These are phyloP conservation scores for Micoletzkya japonica DNA, from an alignment of 2,888 invertebrate genomes.

Conservation along the genomic window DNA sequence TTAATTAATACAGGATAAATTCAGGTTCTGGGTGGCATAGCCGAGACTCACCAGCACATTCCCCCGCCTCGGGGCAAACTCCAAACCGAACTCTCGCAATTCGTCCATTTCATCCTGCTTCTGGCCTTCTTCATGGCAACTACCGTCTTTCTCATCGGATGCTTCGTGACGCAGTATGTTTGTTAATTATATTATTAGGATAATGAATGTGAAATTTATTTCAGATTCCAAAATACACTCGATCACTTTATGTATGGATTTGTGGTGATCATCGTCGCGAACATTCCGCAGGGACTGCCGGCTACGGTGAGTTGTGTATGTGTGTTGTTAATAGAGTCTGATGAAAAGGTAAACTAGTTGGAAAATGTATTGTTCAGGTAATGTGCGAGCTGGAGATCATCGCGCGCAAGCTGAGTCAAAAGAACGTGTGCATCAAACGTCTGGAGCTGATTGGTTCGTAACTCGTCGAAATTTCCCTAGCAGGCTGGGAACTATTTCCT, in stretches of 20 bases:
- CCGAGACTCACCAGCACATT: conserved; percentile 13
- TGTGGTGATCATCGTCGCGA: conserved; percentile 34
- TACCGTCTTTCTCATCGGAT: conserved; percentile 49
- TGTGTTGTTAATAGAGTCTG: background rate
- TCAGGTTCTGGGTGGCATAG: conserved; percentile 22
- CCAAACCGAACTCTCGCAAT: conserved; percentile 15
- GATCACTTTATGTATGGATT: conserved; percentile 36
- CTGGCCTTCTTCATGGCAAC: conserved; percentile 47
- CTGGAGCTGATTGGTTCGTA: conserved; percentile 55
- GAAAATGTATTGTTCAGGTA: conserved; percentile 30
- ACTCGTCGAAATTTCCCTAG: too few relatives aligned
- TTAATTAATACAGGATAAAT: background rate
- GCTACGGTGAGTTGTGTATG: conserved; percentile 32
- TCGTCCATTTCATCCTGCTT: conserved; percentile 36
- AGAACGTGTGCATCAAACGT: conserved; percentile 89
- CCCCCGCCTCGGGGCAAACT: conserved; percentile 18
- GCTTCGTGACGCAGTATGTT: conserved; percentile 36
- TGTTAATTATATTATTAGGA: background rate
- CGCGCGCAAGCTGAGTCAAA: conserved; percentile 97
- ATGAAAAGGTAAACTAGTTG: background rate
- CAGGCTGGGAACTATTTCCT: too few relatives aligned
- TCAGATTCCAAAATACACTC: conserved; percentile 43
- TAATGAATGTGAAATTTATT: background rate
- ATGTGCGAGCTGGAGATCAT: conserved; percentile 62
- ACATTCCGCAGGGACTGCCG: conserved; percentile 38